Evolutionary conservation across 2,888 invertebrate species (phyloP), one percentile per base, ranked within the genome.

Genomic region (Apantesis nais): DNA sequence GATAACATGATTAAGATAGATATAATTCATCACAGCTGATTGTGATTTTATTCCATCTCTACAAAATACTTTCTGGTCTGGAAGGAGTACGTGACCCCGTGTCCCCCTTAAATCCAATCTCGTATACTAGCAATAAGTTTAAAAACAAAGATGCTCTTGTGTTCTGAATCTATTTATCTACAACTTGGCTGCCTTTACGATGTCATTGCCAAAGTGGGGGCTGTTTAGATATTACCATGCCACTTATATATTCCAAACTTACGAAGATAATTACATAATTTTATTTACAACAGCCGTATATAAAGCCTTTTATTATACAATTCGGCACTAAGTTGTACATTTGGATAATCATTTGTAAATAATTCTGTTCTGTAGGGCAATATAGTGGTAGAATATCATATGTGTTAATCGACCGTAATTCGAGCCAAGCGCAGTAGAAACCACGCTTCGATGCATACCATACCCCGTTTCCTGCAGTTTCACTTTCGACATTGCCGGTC

Each of bases 401-500:
- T n/a, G 14, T 61, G 22, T 39, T 11, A 11, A 64, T 44, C 31
- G 25, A 25, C 16, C 34, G 52, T 62, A 65, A 75, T 70, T 44
- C 65, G 29, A 74, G 60, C 31, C 19, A 12, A 70, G n/a, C 34
- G 69, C 62, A 70, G 68, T 73, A 65, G 62, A 48, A n/a, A 62
- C 52, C 66, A 62, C 58, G 55, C 34, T n/a, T 62, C 58, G 34
- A 25, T 60, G 22, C 62, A 72, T 65, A 75, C 67, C 52, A 72
- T 68, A 74, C 69, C 62, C 72, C 37, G 61, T 74, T 83, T 66
- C 74, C 71, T 68, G 19, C 62, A 62, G 25, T 74, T 78, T 83
- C 74, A 78, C 80, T 80, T 80, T 81, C 73, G 55, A 71, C 67
- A 61, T 44, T 67, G 39, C 55, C 62, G 66, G 65, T 73, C 68